phyloP scores from a whole-genome alignment of 2,797 vertebrate genomes.

The Melanotaenia parkinsoni region DNA sequence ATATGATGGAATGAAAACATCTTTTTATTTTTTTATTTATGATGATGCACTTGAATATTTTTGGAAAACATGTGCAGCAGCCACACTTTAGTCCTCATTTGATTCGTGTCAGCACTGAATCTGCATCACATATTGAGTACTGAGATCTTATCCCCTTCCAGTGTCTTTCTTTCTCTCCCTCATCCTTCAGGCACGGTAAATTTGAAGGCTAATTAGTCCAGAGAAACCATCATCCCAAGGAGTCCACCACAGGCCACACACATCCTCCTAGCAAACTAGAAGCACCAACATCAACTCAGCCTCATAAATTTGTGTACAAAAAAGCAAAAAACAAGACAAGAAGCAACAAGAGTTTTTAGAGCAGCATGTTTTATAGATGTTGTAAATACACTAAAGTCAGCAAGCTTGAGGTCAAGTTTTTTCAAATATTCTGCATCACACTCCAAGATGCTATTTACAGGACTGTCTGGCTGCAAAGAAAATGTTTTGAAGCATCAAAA shows the following conservation, averaged over 20 bases:
- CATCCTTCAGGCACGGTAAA: constrained; percentile 51
- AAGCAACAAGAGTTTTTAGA: constrained; percentile 57
- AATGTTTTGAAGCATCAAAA: constrained; percentile 45
- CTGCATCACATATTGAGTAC: constrained; percentile 41
- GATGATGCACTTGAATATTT: constrained; percentile 24
- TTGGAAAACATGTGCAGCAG: constrained; percentile 32
- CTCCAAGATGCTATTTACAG: constrained; percentile 45
- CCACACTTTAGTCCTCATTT: constrained; percentile 26
- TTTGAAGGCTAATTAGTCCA: constrained; percentile 72
- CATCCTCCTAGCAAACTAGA: constrained; percentile 50
- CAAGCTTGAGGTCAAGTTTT: constrained; percentile 31
- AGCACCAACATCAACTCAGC: constrained; percentile 31
- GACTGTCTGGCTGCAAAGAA: constrained; percentile 13
- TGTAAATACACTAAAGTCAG: constrained; percentile 33
- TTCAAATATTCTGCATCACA: constrained; percentile 32
- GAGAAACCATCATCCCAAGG: constrained; percentile 59
- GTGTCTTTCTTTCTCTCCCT: constrained; percentile 28
- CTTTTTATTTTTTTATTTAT: constrained; percentile 51
- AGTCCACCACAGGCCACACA: constrained; percentile 55
- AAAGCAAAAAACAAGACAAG: constrained; percentile 30
- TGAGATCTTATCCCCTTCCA: constrained; percentile 32
- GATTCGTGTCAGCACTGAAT: constrained; percentile 31
- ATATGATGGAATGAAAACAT: constrained; percentile 51
- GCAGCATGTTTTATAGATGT: constrained; percentile 46
- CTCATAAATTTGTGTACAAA: constrained; percentile 22